Conservation (phyloP, 2,113 vertebrate species). For the Mesoclemmys tuberculata region DNA sequence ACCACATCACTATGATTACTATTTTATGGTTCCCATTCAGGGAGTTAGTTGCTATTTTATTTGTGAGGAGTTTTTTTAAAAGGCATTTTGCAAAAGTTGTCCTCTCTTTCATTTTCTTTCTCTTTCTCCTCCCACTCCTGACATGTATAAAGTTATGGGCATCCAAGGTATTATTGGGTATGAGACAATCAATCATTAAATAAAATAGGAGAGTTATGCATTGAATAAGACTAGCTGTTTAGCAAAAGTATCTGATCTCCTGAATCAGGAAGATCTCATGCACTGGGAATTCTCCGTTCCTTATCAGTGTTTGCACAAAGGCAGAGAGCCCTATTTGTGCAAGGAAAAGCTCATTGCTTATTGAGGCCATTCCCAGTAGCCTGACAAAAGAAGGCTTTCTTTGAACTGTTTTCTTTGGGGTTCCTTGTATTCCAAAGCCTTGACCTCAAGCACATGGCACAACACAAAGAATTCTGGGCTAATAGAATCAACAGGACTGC, state of each 20-base stretch:
- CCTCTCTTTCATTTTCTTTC: neutral
- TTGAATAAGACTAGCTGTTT: neutral
- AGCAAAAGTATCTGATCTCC: neutral
- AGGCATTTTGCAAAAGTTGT: neutral
- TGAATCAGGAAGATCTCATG: neutral
- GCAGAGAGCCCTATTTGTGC: neutral
- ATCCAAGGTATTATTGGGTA: neutral
- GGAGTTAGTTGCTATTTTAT: accelerated
- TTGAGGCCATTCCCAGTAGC: slow-evolving; percentile 3
- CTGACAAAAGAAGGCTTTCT: slow-evolving; percentile 41
- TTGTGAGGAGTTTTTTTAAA: neutral
- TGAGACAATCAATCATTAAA: accelerated
- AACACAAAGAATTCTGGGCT: slow-evolving; percentile 6
- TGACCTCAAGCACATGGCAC: neutral
- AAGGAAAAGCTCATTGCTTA: slow-evolving; percentile 5
- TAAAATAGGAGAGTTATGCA: neutral
- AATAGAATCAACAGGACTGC: neutral
- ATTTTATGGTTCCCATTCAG: accelerated
- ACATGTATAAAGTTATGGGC: neutral
- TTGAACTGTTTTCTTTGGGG: neutral
- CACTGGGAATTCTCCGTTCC: neutral
- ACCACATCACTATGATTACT: neutral
- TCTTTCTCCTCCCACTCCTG: neutral
- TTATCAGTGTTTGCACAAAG: slow-evolving; percentile 12
- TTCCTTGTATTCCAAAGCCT: neutral